Conservation (phyloP, 2,888 invertebrate genomes). For the Drosophila falleni region DNA sequence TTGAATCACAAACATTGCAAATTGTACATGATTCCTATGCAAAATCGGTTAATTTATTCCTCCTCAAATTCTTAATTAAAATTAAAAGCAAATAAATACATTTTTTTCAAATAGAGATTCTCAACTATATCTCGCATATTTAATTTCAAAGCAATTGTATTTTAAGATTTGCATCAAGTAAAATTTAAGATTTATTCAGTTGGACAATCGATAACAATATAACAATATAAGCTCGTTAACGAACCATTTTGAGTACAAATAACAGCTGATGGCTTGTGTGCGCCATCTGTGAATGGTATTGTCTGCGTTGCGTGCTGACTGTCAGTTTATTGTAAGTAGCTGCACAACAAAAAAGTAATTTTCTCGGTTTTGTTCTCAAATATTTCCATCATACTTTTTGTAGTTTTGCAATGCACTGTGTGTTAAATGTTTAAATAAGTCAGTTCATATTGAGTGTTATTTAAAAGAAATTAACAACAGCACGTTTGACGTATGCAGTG, state of each 20-base stretch:
- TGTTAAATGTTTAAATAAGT: background rate
- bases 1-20: no score
- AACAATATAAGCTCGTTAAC: slow-evolving; percentile 10
- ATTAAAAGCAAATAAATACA: no score
- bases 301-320: slow-evolving; percentile 47
- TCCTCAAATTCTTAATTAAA: no score
- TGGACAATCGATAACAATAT: no score
- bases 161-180: no score
- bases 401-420: background rate
- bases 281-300: slow-evolving; percentile 36
- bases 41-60: no score
- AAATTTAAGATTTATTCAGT: no score
- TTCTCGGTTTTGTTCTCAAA: slow-evolving; percentile 31
- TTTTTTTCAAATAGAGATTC: no score
- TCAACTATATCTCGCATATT: no score
- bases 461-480: slow-evolving; percentile 5
- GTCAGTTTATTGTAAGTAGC: slow-evolving; percentile 58
- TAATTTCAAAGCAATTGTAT: no score
- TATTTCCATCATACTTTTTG: slow-evolving; percentile 14
- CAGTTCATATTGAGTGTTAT: background rate
- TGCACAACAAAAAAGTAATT: slow-evolving; percentile 55
- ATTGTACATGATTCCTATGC: no score
- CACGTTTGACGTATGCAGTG: slow-evolving; percentile 15
- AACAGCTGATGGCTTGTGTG: slow-evolving; percentile 43
- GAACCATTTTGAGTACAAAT: slow-evolving; percentile 21